These are phyloP conservation scores for Ahaetulla prasina DNA, from an alignment of 2,113 vertebrate genomes.

Conservation along the genomic window DNA sequence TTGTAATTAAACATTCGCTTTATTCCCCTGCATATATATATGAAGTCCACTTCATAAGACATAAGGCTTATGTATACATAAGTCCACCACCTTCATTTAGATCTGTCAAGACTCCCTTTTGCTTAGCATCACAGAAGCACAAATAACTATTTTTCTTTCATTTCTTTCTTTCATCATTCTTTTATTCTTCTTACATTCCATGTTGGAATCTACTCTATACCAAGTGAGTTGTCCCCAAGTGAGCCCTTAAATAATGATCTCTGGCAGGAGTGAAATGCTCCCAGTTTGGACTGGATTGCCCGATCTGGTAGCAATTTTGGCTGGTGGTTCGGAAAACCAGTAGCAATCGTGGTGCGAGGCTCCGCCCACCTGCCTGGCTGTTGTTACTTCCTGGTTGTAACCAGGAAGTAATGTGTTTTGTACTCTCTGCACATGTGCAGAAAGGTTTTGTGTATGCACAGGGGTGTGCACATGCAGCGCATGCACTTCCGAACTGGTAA, in stretches of 20 bases:
- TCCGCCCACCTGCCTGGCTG: too few relatives aligned
- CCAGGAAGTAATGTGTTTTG: too few relatives aligned
- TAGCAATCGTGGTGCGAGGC: too few relatives aligned
- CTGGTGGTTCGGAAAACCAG: too few relatives aligned
- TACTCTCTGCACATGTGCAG: too few relatives aligned
- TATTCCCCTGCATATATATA: background rate
- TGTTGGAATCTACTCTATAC: background rate
- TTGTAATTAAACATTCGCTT: background rate
- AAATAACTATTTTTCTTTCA: background rate
- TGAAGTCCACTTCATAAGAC: background rate
- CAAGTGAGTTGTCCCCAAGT: background rate
- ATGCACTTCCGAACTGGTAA: too few relatives aligned
- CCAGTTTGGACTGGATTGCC: too few relatives aligned
- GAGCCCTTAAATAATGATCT: background rate
- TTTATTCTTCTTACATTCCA: background rate
- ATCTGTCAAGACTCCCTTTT: background rate
- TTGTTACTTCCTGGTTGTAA: too few relatives aligned
- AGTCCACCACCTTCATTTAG: background rate
- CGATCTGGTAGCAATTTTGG: too few relatives aligned
- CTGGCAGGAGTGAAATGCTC: too few relatives aligned
- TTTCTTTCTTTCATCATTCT: background rate
- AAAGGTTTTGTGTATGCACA: too few relatives aligned
- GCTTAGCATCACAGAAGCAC: background rate
- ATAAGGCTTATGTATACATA: background rate
- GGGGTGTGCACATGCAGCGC: too few relatives aligned